Conservation (phyloP, 2,113 vertebrate species). For the Perca schrenkii region DNA sequence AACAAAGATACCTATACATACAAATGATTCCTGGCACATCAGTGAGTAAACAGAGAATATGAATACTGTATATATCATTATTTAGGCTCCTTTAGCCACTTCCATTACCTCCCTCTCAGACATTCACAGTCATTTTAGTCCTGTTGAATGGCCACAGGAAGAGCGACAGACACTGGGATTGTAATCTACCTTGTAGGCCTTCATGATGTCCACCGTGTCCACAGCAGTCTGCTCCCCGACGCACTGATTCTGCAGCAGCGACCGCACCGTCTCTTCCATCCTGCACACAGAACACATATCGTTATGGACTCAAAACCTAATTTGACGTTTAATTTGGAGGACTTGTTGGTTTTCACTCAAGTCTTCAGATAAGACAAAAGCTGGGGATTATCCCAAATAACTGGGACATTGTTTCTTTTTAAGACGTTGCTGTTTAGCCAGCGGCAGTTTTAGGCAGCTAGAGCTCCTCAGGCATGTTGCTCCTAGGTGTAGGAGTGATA, state of each 20-base stretch:
- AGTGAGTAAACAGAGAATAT: neutral
- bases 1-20: neutral
- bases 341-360: neutral
- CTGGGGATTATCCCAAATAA: neutral
- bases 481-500: neutral
- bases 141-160: neutral
- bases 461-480: neutral
- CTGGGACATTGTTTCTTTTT: neutral
- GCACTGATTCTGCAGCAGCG: slow-evolving; percentile 90
- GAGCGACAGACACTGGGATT: too few species aligned
- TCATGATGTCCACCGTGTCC: slow-evolving; percentile 88
- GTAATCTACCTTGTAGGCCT: slow-evolving; percentile 87
- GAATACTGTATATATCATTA: neutral
- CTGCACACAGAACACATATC: slow-evolving; percentile 72
- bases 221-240: slow-evolving; percentile 86
- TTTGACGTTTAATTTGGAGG: neutral
- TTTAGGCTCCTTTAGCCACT: neutral
- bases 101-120: neutral
- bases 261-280: slow-evolving; percentile 95
- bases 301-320: neutral
- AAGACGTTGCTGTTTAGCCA: neutral
- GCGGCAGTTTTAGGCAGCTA: neutral
- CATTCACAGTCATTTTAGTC: too few species aligned
- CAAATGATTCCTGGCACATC: neutral
- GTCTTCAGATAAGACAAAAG: neutral